Percentiles rank a stretch among this genome's conserved stretches.
phyloP scores from a whole-genome alignment of 1,140 invertebrate species.

The Choristoneura fumiferana region DNA sequence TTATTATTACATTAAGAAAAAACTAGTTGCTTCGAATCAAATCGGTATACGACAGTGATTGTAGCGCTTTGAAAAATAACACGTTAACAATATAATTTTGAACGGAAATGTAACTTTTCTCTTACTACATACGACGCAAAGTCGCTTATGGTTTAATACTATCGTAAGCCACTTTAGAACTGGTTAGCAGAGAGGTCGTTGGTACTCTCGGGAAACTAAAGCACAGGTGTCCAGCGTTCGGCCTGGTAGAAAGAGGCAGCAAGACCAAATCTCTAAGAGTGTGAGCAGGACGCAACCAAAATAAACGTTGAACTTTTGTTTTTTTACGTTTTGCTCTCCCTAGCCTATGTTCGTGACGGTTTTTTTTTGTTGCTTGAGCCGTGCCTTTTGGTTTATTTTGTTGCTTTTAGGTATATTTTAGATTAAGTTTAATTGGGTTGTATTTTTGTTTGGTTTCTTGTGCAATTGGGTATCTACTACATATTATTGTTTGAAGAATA shows the following conservation, averaged over 20 bases:
- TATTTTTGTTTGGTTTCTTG: slow-evolving; percentile 19
- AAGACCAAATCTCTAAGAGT: slow-evolving; percentile 31
- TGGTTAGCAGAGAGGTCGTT: slow-evolving; percentile 65
- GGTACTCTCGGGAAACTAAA: slow-evolving; percentile 77
- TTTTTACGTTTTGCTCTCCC: slow-evolving; percentile 72
- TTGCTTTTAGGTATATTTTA: slow-evolving; percentile 73
- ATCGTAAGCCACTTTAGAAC: slow-evolving; percentile 47
- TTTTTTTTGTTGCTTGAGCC: slow-evolving; percentile 65
- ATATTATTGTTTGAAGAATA: neutral
- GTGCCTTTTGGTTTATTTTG: slow-evolving; percentile 71
- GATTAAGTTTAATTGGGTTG: slow-evolving; percentile 39
- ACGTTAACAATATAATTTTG: slow-evolving; percentile 54
- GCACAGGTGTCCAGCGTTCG: slow-evolving; percentile 78
- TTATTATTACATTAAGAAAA: slow-evolving; percentile 69
- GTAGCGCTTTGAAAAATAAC: slow-evolving; percentile 65
- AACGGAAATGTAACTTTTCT: slow-evolving; percentile 31
- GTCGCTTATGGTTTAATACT: slow-evolving; percentile 23
- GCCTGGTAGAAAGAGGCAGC: slow-evolving; percentile 48
- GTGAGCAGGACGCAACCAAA: slow-evolving; percentile 65
- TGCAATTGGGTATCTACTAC: neutral
- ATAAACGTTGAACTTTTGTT: slow-evolving; percentile 77
- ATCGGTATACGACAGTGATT: slow-evolving; percentile 77
- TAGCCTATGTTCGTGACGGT: slow-evolving; percentile 77
- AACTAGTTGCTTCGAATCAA: slow-evolving; percentile 67
- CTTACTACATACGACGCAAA: slow-evolving; percentile 26